A percentile compares a stretch with the other conserved stretches of the same genome.
Evolutionary conservation across 2,888 invertebrate species (phyloP).

Genomic region (Apodemia hepburni): DNA sequence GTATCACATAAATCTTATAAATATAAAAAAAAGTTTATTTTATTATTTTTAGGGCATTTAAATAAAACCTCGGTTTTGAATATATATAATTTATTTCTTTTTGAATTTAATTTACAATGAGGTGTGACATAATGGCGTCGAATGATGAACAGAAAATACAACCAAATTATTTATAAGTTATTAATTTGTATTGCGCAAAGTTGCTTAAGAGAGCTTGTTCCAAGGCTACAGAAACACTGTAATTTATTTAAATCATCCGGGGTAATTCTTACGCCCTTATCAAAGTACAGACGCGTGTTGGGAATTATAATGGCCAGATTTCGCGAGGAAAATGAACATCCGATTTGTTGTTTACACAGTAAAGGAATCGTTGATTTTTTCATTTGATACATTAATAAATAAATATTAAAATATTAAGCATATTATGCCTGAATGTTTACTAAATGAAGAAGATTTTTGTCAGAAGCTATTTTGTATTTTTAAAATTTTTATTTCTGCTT

Average conservation of each 20-base stretch:
- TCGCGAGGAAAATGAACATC: conserved; percentile 10
- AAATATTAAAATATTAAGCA: too few species aligned
- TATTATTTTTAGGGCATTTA: too few species aligned
- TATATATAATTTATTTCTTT: too few species aligned
- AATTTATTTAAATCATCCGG: conserved; percentile 43
- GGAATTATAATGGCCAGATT: conserved; percentile 26
- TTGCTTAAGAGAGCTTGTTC: neutral
- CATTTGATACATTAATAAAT: too few species aligned
- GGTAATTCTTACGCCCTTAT: conserved; percentile 49
- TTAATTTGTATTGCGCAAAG: neutral
- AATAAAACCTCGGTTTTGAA: too few species aligned
- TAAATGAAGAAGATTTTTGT: too few species aligned
- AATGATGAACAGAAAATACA: neutral
- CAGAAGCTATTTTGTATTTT: too few species aligned
- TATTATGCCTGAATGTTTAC: too few species aligned
- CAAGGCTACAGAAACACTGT: conserved; percentile 3
- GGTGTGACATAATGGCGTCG: neutral
- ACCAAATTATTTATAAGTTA: neutral
- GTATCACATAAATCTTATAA: too few species aligned
- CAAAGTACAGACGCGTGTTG: conserved; percentile 34
- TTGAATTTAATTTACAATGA: neutral
- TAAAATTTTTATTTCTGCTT: too few species aligned
- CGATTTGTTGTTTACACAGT: conserved; percentile 5
- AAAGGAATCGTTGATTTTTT: neutral
- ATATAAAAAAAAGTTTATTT: too few species aligned